These are phyloP conservation scores for Gnathonemus echidnorhynchus DNA, from an alignment of 2,113 vertebrate species.

Conservation along the genomic window DNA sequence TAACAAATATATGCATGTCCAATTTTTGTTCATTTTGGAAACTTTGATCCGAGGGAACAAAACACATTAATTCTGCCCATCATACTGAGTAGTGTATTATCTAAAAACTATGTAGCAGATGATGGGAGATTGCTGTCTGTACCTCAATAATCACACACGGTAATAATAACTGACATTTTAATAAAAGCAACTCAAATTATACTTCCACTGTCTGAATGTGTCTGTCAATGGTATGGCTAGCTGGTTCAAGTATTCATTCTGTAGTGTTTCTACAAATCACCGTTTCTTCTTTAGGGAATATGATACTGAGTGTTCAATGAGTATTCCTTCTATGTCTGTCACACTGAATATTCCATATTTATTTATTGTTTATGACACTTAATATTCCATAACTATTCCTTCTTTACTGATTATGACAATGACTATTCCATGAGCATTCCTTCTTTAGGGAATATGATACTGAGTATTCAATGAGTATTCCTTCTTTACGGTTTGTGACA, in stretches of 20 bases:
- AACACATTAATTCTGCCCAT: background rate
- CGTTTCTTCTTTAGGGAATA: background rate
- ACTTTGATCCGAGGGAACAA: background rate
- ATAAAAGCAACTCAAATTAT: constrained; percentile 43
- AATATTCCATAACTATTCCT: background rate
- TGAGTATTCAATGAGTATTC: background rate
- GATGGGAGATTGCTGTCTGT: constrained; percentile 26
- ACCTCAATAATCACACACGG: constrained; percentile 11
- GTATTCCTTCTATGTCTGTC: background rate
- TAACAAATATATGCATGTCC: background rate
- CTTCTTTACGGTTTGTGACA: background rate
- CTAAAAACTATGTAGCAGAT: constrained; percentile 4
- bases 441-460: background rate
- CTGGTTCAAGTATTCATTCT: background rate
- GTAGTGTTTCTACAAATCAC: background rate
- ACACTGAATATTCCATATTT: background rate
- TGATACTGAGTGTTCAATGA: background rate
- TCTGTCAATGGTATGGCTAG: background rate
- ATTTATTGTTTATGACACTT: background rate
- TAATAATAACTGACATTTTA: constrained; percentile 17
- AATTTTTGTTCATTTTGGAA: background rate
- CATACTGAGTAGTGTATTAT: background rate
- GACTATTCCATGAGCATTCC: background rate
- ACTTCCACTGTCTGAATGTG: constrained; percentile 41
- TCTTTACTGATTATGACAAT: background rate